Conservation (phyloP, 2,797 vertebrate species). For the Sphaeramia orbicularis region DNA sequence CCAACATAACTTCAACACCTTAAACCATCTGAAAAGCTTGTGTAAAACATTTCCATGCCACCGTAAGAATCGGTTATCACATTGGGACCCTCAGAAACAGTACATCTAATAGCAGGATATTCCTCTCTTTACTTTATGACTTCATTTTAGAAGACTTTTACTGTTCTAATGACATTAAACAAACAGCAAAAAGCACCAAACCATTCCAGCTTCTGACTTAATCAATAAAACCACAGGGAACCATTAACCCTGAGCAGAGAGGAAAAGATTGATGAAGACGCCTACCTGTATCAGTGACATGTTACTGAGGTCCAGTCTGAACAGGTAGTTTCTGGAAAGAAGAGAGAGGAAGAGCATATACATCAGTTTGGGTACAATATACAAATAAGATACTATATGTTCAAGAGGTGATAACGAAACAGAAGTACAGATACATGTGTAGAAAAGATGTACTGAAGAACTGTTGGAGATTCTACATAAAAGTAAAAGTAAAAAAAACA, state of each 20-base stretch:
- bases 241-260: neutral
- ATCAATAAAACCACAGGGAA: neutral
- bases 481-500: too few relatives aligned
- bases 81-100: too few relatives aligned
- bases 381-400: too few relatives aligned
- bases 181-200: neutral
- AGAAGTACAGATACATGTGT: too few relatives aligned
- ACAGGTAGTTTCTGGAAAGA: slow-evolving; percentile 95
- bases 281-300: slow-evolving; percentile 96
- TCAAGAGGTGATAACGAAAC: too few relatives aligned
- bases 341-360: slow-evolving; percentile 35
- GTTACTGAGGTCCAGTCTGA: slow-evolving; percentile 95
- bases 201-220: neutral
- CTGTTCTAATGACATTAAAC: neutral
- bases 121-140: too few relatives aligned
- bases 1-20: neutral
- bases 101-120: too few relatives aligned
- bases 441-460: too few relatives aligned
- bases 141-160: neutral
- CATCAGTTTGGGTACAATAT: neutral
- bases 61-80: neutral
- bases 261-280: neutral
- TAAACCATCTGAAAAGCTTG: neutral
- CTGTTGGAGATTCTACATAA: too few relatives aligned
- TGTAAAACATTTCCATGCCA: neutral